phyloP scores from a whole-genome alignment of 2,888 invertebrate genomes.

The Ectemnius lituratus region DNA sequence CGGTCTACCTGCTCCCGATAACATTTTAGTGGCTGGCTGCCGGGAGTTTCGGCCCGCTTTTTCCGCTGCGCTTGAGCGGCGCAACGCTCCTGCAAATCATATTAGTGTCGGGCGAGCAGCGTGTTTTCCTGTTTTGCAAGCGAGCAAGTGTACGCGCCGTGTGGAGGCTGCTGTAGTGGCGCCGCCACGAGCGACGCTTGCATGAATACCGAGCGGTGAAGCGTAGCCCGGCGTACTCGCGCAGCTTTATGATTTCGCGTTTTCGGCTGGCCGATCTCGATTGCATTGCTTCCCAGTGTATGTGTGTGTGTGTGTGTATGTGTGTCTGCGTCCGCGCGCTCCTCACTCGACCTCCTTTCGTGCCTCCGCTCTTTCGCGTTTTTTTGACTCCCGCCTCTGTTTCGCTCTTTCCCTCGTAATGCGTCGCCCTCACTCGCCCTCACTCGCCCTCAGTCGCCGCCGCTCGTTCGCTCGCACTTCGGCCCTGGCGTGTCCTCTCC shows the following conservation, averaged over 20 bases:
- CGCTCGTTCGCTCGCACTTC: conserved; percentile 1
- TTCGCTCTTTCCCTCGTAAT: background rate
- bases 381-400: background rate
- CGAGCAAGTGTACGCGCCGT: conserved; percentile 7
- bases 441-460: background rate
- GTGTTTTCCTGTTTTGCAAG: conserved; percentile 68
- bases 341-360: conserved; percentile 5
- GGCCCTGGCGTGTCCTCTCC: background rate
- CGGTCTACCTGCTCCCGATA: conserved; percentile 10
- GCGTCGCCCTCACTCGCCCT: background rate
- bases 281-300: conserved; percentile 40
- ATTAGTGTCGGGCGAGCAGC: conserved; percentile 63
- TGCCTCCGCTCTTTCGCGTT: background rate
- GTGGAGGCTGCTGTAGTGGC: no score
- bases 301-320: conserved; percentile 42
- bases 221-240: conserved; percentile 16
- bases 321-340: background rate
- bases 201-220: conserved; percentile 32
- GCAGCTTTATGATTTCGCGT: conserved; percentile 45
- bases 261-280: conserved; percentile 46
- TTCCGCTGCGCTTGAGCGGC: conserved; percentile 29
- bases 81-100: conserved; percentile 60
- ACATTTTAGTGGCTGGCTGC: conserved; percentile 9
- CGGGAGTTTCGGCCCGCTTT: conserved; percentile 1
- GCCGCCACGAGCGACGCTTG: conserved; percentile 16